A percentile compares a stretch with the other conserved stretches of the same genome.
These are phyloP conservation scores for Pristionchus mayeri DNA, from an alignment of 2,888 invertebrate species.

Conservation along the genomic window DNA sequence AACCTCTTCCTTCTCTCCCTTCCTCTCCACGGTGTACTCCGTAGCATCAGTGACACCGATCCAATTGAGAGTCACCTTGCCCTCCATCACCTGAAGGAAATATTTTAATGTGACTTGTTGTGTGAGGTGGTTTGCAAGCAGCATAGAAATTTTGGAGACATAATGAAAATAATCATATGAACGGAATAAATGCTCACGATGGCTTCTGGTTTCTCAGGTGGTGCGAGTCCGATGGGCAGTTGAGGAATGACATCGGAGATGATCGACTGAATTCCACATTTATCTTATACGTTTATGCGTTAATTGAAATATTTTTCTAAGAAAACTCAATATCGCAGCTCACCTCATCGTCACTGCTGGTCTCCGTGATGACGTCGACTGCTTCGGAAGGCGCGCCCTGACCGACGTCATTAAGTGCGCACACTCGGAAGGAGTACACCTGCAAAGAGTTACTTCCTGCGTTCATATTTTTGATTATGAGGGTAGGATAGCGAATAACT, in stretches of 20 bases:
- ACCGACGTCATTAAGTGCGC: constrained; percentile 71
- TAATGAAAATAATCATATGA: neutral
- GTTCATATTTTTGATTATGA: neutral
- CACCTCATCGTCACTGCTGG: constrained; percentile 56
- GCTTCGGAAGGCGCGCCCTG: constrained; percentile 65
- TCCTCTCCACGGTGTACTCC: constrained; percentile 60
- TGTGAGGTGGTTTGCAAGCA: neutral
- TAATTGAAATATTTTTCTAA: neutral
- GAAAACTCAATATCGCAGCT: neutral
- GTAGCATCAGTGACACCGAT: constrained; percentile 56
- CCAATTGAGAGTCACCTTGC: constrained; percentile 47
- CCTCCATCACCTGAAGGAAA: constrained; percentile 34
- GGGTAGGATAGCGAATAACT: neutral
- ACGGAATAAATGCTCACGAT: neutral
- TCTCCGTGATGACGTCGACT: constrained; percentile 65
- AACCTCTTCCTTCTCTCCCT: constrained; percentile 50
- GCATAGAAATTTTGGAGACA: neutral
- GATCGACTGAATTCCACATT: neutral
- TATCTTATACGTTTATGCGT: neutral
- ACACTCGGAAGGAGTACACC: constrained; percentile 68
- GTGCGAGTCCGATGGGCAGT: constrained; percentile 46
- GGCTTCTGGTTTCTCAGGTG: constrained; percentile 47
- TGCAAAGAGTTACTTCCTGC: neutral
- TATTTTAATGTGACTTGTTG: neutral
- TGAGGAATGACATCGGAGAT: constrained; percentile 46